These are phyloP conservation scores for Chrysemys picta DNA, from an alignment of 2,113 vertebrate species.

Conservation along the genomic window DNA sequence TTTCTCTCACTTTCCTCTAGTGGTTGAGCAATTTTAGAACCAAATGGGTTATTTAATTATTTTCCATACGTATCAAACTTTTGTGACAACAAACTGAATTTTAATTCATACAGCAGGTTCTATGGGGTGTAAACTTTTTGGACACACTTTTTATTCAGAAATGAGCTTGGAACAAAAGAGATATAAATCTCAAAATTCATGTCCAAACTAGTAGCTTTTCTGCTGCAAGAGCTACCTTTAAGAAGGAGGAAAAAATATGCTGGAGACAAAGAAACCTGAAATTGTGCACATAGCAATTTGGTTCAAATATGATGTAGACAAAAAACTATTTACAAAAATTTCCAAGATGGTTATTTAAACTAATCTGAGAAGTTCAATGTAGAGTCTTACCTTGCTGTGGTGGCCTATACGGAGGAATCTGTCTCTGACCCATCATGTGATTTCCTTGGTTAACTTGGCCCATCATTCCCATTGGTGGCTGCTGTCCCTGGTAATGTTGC, in stretches of 20 bases:
- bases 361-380: not conserved
- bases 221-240: conserved; percentile 43
- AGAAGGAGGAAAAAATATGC: conserved; percentile 20
- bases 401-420: conserved; percentile 97
- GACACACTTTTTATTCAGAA: not conserved
- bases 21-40: conserved; percentile 4
- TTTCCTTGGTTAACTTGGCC: conserved; percentile 95
- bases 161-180: conserved; percentile 39
- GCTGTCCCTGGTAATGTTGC: conserved; percentile 98
- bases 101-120: conserved; percentile 16
- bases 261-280: conserved; percentile 27
- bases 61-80: not conserved
- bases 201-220: conserved; percentile 8
- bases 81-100: conserved; percentile 35
- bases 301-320: not conserved
- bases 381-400: conserved; percentile 93
- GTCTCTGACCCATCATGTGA: conserved; percentile 97
- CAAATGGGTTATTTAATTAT: conserved; percentile 18
- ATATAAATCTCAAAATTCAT: not conserved
- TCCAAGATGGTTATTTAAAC: conserved; percentile 17
- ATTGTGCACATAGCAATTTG: not conserved
- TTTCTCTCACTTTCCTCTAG: not conserved
- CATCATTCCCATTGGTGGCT: conserved; percentile 98
- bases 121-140: not conserved
- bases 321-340: conserved; percentile 24